Percentiles rank a stretch among this genome's conserved stretches.
Conservation (phyloP, 1,140 invertebrate species). For the Eulimnadia texana region DNA sequence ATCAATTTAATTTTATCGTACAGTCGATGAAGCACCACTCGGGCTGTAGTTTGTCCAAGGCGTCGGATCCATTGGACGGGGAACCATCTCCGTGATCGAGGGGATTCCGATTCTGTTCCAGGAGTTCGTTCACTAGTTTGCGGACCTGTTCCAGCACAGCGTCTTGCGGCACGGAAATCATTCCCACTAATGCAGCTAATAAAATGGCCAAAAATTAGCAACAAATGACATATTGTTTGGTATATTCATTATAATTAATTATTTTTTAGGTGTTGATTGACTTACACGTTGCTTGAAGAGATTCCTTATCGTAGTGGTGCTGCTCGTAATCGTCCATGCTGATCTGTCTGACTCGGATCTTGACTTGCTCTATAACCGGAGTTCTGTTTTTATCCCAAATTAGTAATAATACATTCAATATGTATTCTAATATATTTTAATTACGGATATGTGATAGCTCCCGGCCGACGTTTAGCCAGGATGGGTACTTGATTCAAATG, state of each 20-base stretch:
- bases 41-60: constrained; percentile 32
- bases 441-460: constrained; percentile 45
- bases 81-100: neutral
- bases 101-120: constrained; percentile 34
- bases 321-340: constrained; percentile 82
- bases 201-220: constrained; percentile 13
- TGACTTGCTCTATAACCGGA: constrained; percentile 56
- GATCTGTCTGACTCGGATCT: constrained; percentile 66
- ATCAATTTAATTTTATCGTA: no score
- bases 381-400: constrained; percentile 33
- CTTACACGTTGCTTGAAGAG: constrained; percentile 39
- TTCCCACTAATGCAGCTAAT: constrained; percentile 53
- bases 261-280: no score
- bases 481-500: constrained; percentile 81
- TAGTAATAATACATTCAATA: no score
- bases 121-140: constrained; percentile 52
- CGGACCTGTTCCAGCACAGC: constrained; percentile 67
- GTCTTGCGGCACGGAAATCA: constrained; percentile 58
- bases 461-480: constrained; percentile 61
- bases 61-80: constrained; percentile 6
- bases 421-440: no score
- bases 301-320: constrained; percentile 82
- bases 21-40: constrained; percentile 84
- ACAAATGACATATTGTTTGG: neutral
- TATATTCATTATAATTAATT: no score